These are phyloP conservation scores for Orthonychiurus folsomi DNA, from an alignment of 2,888 invertebrate species.

Conservation along the genomic window DNA sequence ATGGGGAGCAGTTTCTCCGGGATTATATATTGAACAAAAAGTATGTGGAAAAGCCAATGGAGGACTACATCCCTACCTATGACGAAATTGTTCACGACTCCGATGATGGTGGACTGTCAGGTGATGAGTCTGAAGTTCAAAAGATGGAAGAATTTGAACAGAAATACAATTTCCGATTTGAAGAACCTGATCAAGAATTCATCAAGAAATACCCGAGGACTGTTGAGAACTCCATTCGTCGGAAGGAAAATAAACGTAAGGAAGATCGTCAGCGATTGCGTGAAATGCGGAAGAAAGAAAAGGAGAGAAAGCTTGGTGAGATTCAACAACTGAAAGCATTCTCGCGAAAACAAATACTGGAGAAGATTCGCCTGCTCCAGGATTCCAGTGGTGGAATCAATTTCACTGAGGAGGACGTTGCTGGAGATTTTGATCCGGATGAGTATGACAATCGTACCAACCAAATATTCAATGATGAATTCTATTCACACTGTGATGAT, in stretches of 20 bases:
- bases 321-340: constrained; percentile 75
- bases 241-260: constrained; percentile 67
- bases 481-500: constrained; percentile 63
- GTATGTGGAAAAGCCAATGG: constrained; percentile 46
- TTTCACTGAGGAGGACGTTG: constrained; percentile 65
- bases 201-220: constrained; percentile 87
- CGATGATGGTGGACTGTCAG: constrained; percentile 55
- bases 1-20: constrained; percentile 77
- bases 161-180: constrained; percentile 91
- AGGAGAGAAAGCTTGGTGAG: constrained; percentile 71
- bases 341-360: constrained; percentile 80
- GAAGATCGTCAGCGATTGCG: constrained; percentile 66
- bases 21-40: constrained; percentile 86
- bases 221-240: constrained; percentile 69
- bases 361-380: constrained; percentile 75
- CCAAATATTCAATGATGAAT: constrained; percentile 74
- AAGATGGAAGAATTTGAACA: constrained; percentile 84
- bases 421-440: constrained; percentile 82
- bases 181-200: constrained; percentile 90
- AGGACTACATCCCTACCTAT: constrained; percentile 52
- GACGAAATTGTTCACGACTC: constrained; percentile 58
- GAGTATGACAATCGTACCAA: constrained; percentile 80
- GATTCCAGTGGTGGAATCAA: constrained; percentile 73
- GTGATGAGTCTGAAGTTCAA: constrained; percentile 67
- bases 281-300: constrained; percentile 66